phyloP scores from a whole-genome alignment of 2,888 invertebrate genomes.

The Cerceris ruficornis region DNA sequence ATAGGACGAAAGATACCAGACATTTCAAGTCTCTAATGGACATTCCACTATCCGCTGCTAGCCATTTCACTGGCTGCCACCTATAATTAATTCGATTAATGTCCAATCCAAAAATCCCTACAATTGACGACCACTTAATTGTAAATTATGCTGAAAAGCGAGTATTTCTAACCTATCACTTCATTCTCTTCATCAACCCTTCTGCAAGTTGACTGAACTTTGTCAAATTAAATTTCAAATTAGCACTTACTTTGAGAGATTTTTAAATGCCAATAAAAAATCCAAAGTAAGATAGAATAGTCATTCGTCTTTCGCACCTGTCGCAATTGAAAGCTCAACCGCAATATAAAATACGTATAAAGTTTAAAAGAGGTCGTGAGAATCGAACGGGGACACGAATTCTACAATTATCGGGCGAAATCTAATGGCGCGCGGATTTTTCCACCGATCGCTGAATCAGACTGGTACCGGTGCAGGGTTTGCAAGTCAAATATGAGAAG shows the following conservation, averaged over 20 bases:
- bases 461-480: constrained; percentile 46
- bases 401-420: constrained; percentile 7
- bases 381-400: neutral
- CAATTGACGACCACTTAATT: too few species aligned
- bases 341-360: neutral
- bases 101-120: too few species aligned
- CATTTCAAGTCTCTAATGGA: too few species aligned
- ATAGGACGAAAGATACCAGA: too few species aligned
- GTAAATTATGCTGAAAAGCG: too few species aligned
- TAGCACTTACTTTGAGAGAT: too few species aligned
- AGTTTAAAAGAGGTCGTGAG: neutral
- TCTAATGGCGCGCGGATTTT: constrained; percentile 6
- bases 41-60: too few species aligned
- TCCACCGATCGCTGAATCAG: constrained; percentile 43
- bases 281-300: neutral
- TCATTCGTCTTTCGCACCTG: neutral
- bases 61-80: too few species aligned
- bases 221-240: too few species aligned
- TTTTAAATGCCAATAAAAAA: too few species aligned
- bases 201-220: neutral
- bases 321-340: neutral
- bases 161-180: neutral
- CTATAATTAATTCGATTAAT: too few species aligned
- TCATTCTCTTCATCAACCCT: neutral
- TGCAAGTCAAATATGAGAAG: constrained; percentile 68